phyloP scores from a whole-genome alignment of 2,797 vertebrate genomes.

The Parauchenoglanis ngamensis region DNA sequence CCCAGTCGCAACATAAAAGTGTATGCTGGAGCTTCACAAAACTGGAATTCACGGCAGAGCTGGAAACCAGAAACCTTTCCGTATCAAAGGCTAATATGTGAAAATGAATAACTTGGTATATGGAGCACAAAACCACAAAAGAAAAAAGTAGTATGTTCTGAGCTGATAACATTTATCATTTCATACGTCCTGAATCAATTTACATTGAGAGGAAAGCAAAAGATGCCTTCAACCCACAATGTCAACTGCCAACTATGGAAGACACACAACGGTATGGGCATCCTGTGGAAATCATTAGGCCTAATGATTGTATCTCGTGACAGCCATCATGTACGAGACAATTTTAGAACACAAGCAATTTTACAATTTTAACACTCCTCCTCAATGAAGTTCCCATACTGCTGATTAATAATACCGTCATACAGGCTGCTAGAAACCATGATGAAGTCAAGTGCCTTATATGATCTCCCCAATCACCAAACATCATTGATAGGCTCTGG shows the following conservation, averaged over 20 bases:
- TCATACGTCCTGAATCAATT: background rate
- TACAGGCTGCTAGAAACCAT: background rate
- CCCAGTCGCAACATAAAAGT: background rate
- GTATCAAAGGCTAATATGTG: background rate
- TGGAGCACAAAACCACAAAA: background rate
- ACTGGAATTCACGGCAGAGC: background rate
- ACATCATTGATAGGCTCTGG: background rate
- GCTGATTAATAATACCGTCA: background rate
- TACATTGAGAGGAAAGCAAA: background rate
- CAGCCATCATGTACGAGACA: background rate
- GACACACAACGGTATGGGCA: background rate
- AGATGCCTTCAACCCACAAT: background rate
- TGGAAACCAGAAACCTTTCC: background rate
- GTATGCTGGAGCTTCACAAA: conserved; percentile 1
- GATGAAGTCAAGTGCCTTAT: background rate
- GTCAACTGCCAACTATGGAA: background rate
- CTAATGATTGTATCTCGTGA: background rate
- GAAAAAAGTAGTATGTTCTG: background rate
- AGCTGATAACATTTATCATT: background rate
- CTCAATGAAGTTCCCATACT: background rate
- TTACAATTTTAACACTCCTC: background rate
- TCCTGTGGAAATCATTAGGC: background rate
- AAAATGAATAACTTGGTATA: background rate
- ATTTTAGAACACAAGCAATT: background rate
- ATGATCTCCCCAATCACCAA: background rate